phyloP scores from a whole-genome alignment of 2,888 invertebrate species.

The Phengaris arion region DNA sequence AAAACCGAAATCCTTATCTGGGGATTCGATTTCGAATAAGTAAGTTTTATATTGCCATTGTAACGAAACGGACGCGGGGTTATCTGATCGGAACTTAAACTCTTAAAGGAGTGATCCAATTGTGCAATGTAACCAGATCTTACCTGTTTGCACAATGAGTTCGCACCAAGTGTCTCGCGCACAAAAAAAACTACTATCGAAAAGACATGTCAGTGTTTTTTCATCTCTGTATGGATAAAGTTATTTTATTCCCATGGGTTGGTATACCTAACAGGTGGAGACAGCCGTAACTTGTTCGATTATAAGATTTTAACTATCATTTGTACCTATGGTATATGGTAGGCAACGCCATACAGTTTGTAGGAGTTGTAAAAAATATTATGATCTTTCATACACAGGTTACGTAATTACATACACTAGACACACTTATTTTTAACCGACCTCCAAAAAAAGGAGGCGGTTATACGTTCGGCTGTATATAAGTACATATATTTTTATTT shows the following conservation, averaged over 20 bases:
- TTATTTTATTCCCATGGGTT: slow-evolving; percentile 9
- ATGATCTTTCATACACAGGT: too few species aligned
- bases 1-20: slow-evolving; percentile 9
- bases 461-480: too few species aligned
- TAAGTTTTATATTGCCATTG: slow-evolving; percentile 58
- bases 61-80: slow-evolving; percentile 62
- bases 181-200: slow-evolving; percentile 33
- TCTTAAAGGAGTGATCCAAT: slow-evolving; percentile 70
- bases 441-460: too few species aligned
- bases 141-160: slow-evolving; percentile 71
- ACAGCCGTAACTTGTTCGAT: background rate
- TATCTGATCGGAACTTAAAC: slow-evolving; percentile 78
- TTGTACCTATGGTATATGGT: too few species aligned
- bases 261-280: background rate
- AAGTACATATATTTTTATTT: too few species aligned
- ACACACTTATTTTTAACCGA: too few species aligned
- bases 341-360: too few species aligned
- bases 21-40: slow-evolving; percentile 50
- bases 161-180: slow-evolving; percentile 53
- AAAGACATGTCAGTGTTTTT: slow-evolving; percentile 20
- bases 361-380: too few species aligned
- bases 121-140: slow-evolving; percentile 72
- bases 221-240: background rate
- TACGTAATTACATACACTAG: too few species aligned
- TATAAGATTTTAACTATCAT: background rate